phyloP scores from a whole-genome alignment of 2,797 vertebrate species.

The Ceyx erithaca region DNA sequence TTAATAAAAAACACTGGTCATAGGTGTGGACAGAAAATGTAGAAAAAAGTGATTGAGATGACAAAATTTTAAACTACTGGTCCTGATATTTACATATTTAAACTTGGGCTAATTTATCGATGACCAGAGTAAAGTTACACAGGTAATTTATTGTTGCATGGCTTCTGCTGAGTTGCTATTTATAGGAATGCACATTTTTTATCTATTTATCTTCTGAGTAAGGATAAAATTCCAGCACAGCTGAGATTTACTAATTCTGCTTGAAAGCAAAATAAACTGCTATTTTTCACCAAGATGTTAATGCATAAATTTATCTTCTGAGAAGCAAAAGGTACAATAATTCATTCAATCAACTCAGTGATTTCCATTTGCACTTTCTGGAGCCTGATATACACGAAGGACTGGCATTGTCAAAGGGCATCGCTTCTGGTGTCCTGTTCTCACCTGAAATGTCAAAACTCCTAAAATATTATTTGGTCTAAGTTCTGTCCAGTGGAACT shows the following conservation, averaged over 20 bases:
- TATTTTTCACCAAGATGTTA: background rate
- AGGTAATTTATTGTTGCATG: background rate
- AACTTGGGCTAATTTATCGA: background rate
- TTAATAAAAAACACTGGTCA: background rate
- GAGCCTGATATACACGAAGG: background rate
- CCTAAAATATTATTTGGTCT: background rate
- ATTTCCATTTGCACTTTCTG: background rate
- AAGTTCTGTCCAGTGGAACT: background rate
- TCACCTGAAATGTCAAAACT: background rate
- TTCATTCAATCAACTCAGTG: background rate
- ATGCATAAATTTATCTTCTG: background rate
- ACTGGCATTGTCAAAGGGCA: background rate
- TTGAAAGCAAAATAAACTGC: background rate
- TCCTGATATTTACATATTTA: background rate
- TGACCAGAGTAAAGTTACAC: background rate
- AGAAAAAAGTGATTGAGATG: background rate
- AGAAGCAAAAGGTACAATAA: background rate
- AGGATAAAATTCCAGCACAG: background rate
- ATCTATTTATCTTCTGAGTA: background rate
- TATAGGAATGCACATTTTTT: background rate
- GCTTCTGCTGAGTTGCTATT: background rate
- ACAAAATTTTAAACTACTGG: background rate
- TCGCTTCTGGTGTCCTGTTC: background rate
- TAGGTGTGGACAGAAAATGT: background rate
- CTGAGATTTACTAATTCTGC: background rate